A percentile compares a stretch with the other conserved stretches of the same genome.
Conservation (phyloP, 1,140 invertebrate genomes). For the Bombus soroeensis region DNA sequence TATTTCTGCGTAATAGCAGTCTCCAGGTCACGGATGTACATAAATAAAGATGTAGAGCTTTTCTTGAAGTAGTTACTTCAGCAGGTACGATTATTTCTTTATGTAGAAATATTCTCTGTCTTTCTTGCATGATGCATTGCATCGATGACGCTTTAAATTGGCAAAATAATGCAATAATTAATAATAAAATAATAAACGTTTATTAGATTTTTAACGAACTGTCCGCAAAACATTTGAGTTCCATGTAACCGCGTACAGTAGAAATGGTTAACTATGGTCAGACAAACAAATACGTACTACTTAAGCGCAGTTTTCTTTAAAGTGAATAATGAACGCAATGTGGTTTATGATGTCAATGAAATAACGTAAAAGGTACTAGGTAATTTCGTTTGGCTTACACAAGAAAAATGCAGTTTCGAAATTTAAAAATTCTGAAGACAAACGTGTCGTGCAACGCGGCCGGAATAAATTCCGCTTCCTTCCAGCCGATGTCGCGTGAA, state of each 20-base stretch:
- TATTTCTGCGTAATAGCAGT: too few species aligned
- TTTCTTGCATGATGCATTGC: too few species aligned
- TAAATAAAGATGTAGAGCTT: too few species aligned
- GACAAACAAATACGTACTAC: not conserved
- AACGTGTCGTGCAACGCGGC: not conserved
- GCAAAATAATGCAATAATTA: not conserved
- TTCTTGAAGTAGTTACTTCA: too few species aligned
- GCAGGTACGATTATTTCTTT: too few species aligned
- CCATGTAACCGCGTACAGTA: not conserved
- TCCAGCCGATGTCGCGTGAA: slow-evolving; percentile 11
- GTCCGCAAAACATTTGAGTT: not conserved
- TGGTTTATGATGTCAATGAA: not conserved
- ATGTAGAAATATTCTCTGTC: too few species aligned
- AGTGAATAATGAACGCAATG: not conserved
- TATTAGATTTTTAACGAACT: not conserved
- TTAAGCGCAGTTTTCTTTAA: too few species aligned
- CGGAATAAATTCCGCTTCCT: slow-evolving; percentile 20
- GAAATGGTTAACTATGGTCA: not conserved
- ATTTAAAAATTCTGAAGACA: slow-evolving; percentile 7
- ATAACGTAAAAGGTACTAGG: too few species aligned
- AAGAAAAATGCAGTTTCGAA: not conserved
- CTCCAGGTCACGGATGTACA: too few species aligned
- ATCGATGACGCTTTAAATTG: not conserved
- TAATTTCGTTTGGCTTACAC: not conserved
- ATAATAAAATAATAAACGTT: not conserved